These are phyloP conservation scores for Prorops nasuta DNA, from an alignment of 1,140 invertebrate genomes.

Conservation along the genomic window DNA sequence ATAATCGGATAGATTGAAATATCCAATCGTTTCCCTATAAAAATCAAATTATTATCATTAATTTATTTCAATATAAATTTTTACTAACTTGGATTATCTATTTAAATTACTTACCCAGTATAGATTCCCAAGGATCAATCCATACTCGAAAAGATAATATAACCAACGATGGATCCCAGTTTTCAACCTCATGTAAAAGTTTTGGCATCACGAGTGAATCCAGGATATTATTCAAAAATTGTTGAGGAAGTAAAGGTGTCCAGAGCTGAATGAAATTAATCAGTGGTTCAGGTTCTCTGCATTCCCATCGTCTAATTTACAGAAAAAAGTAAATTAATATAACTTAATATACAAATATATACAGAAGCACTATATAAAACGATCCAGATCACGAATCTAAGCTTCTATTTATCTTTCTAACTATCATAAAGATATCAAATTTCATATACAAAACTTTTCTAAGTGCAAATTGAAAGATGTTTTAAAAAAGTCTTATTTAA, in stretches of 20 bases:
- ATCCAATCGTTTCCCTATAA: slow-evolving; percentile 65
- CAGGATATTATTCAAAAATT: slow-evolving; percentile 81
- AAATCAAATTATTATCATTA: slow-evolving; percentile 10
- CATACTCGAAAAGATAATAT: slow-evolving; percentile 92
- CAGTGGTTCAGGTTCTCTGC: slow-evolving; percentile 71
- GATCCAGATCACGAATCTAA: too few species aligned
- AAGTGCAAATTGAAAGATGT: too few species aligned
- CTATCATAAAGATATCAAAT: too few species aligned
- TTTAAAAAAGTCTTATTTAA: too few species aligned
- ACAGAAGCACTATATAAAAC: too few species aligned
- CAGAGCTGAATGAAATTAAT: slow-evolving; percentile 80
- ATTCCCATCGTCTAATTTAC: slow-evolving; percentile 65
- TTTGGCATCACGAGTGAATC: slow-evolving; percentile 80
- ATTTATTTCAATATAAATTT: background rate
- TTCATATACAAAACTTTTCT: too few species aligned
- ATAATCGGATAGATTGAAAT: slow-evolving; percentile 87
- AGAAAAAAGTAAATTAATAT: slow-evolving; percentile 2
- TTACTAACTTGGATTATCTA: background rate
- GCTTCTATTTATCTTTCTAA: too few species aligned
- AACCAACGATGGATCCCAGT: slow-evolving; percentile 94
- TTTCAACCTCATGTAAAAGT: slow-evolving; percentile 76
- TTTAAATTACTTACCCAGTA: slow-evolving; percentile 61
- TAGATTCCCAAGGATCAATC: slow-evolving; percentile 92
- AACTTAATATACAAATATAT: background rate
- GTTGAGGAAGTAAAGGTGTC: slow-evolving; percentile 75